These are phyloP conservation scores for Napeogenes sylphis DNA, from an alignment of 2,888 invertebrate species.

Conservation along the genomic window DNA sequence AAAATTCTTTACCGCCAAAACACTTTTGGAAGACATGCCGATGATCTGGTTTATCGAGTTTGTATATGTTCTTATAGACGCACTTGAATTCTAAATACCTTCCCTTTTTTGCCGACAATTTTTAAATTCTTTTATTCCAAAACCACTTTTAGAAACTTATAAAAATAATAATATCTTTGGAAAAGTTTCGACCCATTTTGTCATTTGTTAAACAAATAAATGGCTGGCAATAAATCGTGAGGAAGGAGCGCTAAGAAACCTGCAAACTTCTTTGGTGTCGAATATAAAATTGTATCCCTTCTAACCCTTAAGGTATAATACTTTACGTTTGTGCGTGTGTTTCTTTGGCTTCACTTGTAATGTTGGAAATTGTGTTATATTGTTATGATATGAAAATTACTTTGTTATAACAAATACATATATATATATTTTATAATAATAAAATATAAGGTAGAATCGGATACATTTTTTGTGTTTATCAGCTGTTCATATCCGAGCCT, in stretches of 20 bases:
- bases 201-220: neutral
- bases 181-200: neutral
- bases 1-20: slow-evolving; percentile 1
- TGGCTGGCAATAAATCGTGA: neutral
- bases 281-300: slow-evolving; percentile 1
- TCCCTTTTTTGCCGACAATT: neutral
- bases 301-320: neutral
- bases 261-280: neutral
- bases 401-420: no score
- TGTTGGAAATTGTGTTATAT: neutral
- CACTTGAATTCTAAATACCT: neutral
- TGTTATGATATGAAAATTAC: no score
- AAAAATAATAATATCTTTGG: no score
- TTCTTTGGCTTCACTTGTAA: slow-evolving; percentile 3
- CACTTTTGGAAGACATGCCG: slow-evolving; percentile 15
- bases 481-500: neutral
- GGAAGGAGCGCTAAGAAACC: neutral
- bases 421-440: no score
- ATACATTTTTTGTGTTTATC: neutral
- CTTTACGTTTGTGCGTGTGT: neutral
- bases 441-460: no score
- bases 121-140: neutral
- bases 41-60: slow-evolving; percentile 24
- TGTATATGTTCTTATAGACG: slow-evolving; percentile 8
- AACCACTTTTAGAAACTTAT: neutral